phyloP scores from a whole-genome alignment of 2,888 invertebrate species.

The Eretmocerus hayati region DNA sequence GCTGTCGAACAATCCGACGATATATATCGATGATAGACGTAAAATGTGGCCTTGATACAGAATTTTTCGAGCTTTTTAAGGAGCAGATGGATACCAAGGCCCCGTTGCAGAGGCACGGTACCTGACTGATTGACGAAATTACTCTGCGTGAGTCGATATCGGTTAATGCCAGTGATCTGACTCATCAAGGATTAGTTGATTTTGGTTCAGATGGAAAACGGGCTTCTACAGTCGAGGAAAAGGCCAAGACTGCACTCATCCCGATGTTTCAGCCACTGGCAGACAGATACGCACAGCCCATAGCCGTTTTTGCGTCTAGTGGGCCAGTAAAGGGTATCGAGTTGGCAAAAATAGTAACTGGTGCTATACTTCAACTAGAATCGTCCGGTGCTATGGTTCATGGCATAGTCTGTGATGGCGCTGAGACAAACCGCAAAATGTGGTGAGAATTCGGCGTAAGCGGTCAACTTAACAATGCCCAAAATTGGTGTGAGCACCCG shows the following conservation, averaged over 20 bases:
- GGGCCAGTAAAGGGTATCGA: neutral
- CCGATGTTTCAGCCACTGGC: neutral
- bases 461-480: too few species aligned
- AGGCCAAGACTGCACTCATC: neutral
- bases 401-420: too few species aligned
- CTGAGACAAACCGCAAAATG: neutral
- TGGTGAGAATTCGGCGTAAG: neutral
- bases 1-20: neutral
- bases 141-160: neutral
- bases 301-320: neutral
- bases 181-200: too few species aligned
- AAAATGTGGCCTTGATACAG: too few species aligned
- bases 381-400: too few species aligned
- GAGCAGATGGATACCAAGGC: neutral
- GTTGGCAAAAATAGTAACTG: neutral
- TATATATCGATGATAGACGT: neutral
- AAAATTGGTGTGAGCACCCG: too few species aligned
- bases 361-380: neutral
- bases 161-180: too few species aligned
- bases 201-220: neutral
- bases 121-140: neutral
- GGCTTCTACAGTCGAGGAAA: neutral
- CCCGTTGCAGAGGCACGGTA: neutral
- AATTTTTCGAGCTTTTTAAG: neutral
- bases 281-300: too few species aligned